Conservation (phyloP, 2,888 invertebrate genomes). For the Drymonia ruficornis region DNA sequence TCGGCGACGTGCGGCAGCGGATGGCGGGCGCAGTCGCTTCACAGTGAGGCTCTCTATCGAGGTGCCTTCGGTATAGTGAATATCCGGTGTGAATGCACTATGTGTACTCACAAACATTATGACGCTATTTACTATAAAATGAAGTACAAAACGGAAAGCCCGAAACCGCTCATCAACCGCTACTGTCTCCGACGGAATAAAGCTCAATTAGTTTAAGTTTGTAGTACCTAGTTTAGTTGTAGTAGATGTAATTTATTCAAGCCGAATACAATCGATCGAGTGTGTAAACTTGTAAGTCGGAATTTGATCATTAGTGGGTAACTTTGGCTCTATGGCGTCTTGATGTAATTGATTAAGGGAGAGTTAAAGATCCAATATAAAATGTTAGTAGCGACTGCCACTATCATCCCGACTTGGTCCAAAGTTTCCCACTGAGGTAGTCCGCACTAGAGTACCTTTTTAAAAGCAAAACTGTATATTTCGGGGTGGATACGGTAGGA, state of each 20-base stretch:
- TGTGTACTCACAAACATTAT: slow-evolving; percentile 30
- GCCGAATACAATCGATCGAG: slow-evolving; percentile 18
- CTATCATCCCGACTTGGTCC: background rate
- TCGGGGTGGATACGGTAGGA: slow-evolving; percentile 33
- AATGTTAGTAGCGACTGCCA: background rate
- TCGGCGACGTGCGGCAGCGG: slow-evolving; percentile 73
- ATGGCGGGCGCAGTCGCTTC: slow-evolving; percentile 78
- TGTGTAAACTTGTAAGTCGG: background rate
- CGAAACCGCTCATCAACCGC: slow-evolving; percentile 25
- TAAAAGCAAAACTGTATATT: slow-evolving; percentile 18
- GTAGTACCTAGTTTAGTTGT: slow-evolving; percentile 40
- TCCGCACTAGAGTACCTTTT: background rate
- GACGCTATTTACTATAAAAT: slow-evolving; percentile 5
- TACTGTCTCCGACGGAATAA: slow-evolving; percentile 38
- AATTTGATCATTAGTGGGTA: background rate
- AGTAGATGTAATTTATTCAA: slow-evolving; percentile 56
- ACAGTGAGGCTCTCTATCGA: slow-evolving; percentile 60
- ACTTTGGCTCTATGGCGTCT: background rate
- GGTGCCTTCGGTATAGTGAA: slow-evolving; percentile 29
- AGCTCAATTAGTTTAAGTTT: slow-evolving; percentile 58
- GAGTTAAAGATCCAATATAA: background rate
- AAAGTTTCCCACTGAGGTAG: background rate
- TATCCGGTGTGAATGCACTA: slow-evolving; percentile 33
- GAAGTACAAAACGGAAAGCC: slow-evolving; percentile 36
- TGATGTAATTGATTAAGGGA: background rate